These are phyloP conservation scores for Silurus meridionalis DNA, from an alignment of 2,113 vertebrate species.

Conservation along the genomic window DNA sequence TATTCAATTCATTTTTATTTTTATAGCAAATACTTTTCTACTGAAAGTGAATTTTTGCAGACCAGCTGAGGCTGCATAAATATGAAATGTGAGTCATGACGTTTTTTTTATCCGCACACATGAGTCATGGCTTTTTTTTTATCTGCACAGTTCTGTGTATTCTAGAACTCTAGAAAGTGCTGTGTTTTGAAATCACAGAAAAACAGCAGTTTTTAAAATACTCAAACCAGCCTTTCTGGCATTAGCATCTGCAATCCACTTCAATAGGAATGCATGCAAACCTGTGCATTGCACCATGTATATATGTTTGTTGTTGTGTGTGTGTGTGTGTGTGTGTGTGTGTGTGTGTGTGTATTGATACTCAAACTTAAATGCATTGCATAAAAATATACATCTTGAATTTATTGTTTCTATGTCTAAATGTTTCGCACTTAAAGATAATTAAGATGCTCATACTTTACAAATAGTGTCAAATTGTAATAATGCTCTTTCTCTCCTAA, in stretches of 20 bases:
- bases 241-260: not conserved
- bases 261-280: not conserved
- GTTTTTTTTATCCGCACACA: not conserved
- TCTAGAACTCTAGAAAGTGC: not conserved
- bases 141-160: not conserved
- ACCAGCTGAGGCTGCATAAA: not conserved
- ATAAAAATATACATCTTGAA: not conserved
- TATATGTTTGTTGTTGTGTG: too few relatives aligned
- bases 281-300: not conserved
- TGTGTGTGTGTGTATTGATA: not conserved
- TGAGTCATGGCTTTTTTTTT: not conserved
- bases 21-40: not conserved
- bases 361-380: not conserved
- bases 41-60: not conserved
- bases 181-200: not conserved
- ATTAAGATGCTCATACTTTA: not conserved
- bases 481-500: constrained; percentile 50
- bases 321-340: too few relatives aligned
- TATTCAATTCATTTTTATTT: not conserved
- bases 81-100: too few relatives aligned
- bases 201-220: not conserved
- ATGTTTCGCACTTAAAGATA: not conserved
- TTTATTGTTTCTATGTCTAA: not conserved
- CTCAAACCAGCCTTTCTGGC: not conserved
- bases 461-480: not conserved